Conservation (phyloP, 2,797 vertebrate genomes). For the Anomalospiza imberbis region DNA sequence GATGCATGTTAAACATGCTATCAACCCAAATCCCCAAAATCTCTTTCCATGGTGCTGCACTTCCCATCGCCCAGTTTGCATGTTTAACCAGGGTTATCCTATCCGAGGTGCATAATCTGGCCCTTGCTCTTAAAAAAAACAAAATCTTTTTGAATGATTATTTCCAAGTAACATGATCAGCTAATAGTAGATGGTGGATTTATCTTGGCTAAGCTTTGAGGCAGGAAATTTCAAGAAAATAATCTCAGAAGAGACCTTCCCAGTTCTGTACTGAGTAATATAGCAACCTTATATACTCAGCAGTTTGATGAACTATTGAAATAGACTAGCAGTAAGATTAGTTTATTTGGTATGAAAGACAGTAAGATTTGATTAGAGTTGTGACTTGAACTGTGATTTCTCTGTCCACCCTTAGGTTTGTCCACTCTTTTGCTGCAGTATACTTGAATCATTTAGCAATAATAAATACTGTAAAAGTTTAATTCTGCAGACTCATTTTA, state of each 20-base stretch:
- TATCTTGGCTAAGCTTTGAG: not conserved
- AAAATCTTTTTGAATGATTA: not conserved
- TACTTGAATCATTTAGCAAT: not conserved
- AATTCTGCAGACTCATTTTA: not conserved
- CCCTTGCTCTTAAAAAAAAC: not conserved
- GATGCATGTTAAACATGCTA: not conserved
- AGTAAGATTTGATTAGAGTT: not conserved
- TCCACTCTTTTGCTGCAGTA: not conserved
- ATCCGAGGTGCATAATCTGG: not conserved
- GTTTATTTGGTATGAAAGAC: not conserved
- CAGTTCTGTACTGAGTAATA: not conserved
- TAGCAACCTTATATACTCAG: not conserved
- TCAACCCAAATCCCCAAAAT: not conserved
- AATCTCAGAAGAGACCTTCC: not conserved
- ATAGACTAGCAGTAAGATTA: not conserved
- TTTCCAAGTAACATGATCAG: not conserved
- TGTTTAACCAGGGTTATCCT: not conserved
- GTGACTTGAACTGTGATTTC: not conserved
- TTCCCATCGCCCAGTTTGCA: not conserved
- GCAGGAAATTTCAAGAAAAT: not conserved
- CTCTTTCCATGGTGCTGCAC: rapidly evolving
- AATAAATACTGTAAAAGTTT: not conserved
- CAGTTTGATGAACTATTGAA: not conserved
- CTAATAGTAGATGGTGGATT: not conserved
- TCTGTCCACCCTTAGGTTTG: not conserved